Evolutionary conservation across 2,113 vertebrate genomes (phyloP), one percentile per base, ranked within the genome.

Genomic region (Limnothrissa miodon): DNA sequence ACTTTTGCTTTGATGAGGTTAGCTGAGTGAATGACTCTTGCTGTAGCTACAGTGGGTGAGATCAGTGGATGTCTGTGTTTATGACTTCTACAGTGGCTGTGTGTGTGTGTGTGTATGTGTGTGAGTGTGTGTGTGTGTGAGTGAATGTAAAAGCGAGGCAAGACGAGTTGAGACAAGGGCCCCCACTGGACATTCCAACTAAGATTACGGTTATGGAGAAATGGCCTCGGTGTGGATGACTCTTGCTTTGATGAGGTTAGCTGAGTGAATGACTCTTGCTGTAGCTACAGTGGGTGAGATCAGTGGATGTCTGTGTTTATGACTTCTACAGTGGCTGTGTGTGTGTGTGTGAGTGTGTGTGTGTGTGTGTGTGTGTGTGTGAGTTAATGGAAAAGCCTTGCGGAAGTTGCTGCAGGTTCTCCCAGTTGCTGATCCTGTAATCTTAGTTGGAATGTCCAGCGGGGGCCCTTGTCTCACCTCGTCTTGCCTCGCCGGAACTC

Each of bases 141-240:
- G 42, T 7, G 23, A 46, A 46, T 25, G 44, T 13, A 80, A 36
- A 46, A 80, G 46, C 25, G n/a, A 70, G n/a, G n/a, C n/a, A n/a
- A n/a, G n/a, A n/a, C n/a, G n/a, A n/a, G n/a, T n/a, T 13, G 46
- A 48, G 46, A 48, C 6, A 53, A 42, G 44, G 80, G 44, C 45
- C 46, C 80, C 39, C 74, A 25, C 78, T 82, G 86, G 79, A 82
- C 85, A 82, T 85, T 84, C 84, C 85, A 82, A 79, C 82, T 87
- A 81, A 82, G 86, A 84, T 88, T 88, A 88, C 84, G 82, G 80
- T n/a, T n/a, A n/a, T n/a, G n/a, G n/a, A n/a, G n/a, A n/a, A n/a
- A n/a, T n/a, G n/a, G n/a, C n/a, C n/a, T n/a, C n/a, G n/a, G n/a
- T n/a, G n/a, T n/a, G n/a, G n/a, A n/a, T n/a, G n/a, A n/a, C n/a